These are phyloP conservation scores for Rissa tridactyla DNA, from an alignment of 2,113 vertebrate species.

Conservation along the genomic window DNA sequence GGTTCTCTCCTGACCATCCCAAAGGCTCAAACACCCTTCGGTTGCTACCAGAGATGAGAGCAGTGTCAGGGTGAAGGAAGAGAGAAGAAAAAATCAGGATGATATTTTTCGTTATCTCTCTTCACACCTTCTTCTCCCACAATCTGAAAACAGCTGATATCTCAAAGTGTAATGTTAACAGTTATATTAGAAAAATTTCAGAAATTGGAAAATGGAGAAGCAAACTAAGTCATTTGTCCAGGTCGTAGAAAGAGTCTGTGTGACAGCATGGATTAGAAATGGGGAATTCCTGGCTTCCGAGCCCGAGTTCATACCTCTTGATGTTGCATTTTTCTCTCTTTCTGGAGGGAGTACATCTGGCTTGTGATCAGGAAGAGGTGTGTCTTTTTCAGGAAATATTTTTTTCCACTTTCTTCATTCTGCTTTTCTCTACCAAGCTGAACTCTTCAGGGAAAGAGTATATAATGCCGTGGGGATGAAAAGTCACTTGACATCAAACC, in stretches of 20 bases:
- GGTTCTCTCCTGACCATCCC: neutral
- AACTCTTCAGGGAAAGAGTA: neutral
- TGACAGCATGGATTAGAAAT: slow-evolving; percentile 10
- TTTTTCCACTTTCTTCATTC: neutral
- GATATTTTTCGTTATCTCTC: neutral
- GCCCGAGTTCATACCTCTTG: neutral
- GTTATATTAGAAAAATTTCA: neutral
- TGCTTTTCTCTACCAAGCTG: neutral
- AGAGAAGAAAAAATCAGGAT: neutral
- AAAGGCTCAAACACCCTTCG: neutral
- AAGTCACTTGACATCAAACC: neutral
- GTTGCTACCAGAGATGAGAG: neutral
- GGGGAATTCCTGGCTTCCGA: slow-evolving; percentile 15
- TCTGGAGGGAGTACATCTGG: neutral
- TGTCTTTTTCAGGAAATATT: neutral
- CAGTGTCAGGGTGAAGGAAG: neutral
- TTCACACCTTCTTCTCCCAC: neutral
- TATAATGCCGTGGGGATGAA: neutral
- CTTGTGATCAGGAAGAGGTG: neutral
- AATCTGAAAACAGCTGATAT: neutral
- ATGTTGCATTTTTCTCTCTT: slow-evolving; percentile 23
- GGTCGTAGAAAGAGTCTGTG: neutral
- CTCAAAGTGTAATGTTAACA: neutral
- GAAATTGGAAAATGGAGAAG: neutral
- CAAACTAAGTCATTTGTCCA: neutral